Percentiles rank a stretch among this genome's conserved stretches.
These are phyloP conservation scores for Cynopterus brachyotis DNA, from an alignment of 2,113 vertebrate genomes.

Conservation along the genomic window DNA sequence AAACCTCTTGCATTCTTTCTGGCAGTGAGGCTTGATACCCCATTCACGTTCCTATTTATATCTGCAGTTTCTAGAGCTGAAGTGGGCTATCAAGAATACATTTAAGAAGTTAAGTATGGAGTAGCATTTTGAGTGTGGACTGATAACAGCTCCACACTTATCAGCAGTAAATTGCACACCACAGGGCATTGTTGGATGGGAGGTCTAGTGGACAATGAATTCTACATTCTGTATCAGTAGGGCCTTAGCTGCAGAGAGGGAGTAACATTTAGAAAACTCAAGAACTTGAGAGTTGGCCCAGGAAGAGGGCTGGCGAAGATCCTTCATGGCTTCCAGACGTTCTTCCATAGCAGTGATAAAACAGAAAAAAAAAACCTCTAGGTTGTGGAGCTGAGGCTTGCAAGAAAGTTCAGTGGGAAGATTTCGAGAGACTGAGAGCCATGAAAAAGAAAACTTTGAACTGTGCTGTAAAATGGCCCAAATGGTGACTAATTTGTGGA, in stretches of 20 bases:
- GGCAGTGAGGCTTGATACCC: neutral
- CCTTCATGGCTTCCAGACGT: neutral
- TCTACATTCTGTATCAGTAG: neutral
- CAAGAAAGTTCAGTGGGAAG: neutral
- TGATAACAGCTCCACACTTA: conserved; percentile 62
- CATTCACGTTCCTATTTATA: conserved; percentile 17
- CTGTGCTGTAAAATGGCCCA: neutral
- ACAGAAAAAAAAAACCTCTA: neutral
- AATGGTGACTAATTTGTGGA: neutral
- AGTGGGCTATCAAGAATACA: conserved; percentile 59
- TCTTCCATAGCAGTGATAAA: neutral
- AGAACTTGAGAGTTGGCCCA: neutral
- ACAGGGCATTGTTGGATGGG: conserved; percentile 24
- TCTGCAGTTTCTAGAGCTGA: conserved; percentile 51
- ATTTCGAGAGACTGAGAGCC: neutral
- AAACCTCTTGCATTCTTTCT: neutral
- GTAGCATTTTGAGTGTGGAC: conserved; percentile 58
- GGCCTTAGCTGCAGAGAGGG: neutral
- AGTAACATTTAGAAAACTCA: neutral
- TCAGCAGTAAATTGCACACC: conserved; percentile 45
- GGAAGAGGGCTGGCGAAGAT: neutral
- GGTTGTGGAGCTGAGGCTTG: neutral
- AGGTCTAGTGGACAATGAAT: conserved; percentile 54
- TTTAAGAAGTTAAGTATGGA: conserved; percentile 59
- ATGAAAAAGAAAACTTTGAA: neutral